Evolutionary conservation across 1,140 invertebrate species (phyloP), one percentile per base, ranked within the genome.

Genomic region (Whitmania pigra): DNA sequence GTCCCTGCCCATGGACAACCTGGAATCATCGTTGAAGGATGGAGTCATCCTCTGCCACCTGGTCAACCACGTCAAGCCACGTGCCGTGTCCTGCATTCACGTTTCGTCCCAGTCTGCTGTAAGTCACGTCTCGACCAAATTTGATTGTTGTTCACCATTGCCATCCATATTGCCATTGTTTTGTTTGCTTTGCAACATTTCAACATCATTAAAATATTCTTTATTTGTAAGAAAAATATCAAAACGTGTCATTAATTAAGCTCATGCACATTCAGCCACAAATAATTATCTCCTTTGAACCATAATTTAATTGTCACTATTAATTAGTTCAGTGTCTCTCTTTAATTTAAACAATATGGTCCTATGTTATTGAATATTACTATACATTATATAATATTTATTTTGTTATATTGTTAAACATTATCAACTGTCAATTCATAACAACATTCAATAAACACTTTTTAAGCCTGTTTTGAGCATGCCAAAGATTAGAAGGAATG

Each of bases 21-120:
- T 90, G n/a, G 87, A 89, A 60, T 90, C 90, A 55, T 81, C 90
- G 55, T 81, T 96, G 68, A 87, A 87, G 49, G 93, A 95, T 81
- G 93, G 93, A 49, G 92, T 96, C 36, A 90, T 95, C 70, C 83
- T 96, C 15, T 95, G 93, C 80, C 93, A 96, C 83, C 84, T 96
- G 73, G 92, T 92, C 49, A 95, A 95, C 81, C 89, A 93, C 80
- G 89, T 96, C 73, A 86, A 88, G 75, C 91, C 93, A 18, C 85
- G 91, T 76, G 88, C 92, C 66, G 92, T 96, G 53, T 89, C 89
- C 68, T 93, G 90, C 78, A 94, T 96, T 73, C 92, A 94, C 84
- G 93, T 96, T 78, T 92, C 93, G 75, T 94, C 92, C 73, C 89
- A 91, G 71, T 90, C 91, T 78, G 91, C 93, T 86, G 92, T 94